Evolutionary conservation across 37 sponge, comb jelly and placozoan genomes (phyloP), one percentile per base, ranked within the genome.

Genomic region (Eunapius fragilis): DNA sequence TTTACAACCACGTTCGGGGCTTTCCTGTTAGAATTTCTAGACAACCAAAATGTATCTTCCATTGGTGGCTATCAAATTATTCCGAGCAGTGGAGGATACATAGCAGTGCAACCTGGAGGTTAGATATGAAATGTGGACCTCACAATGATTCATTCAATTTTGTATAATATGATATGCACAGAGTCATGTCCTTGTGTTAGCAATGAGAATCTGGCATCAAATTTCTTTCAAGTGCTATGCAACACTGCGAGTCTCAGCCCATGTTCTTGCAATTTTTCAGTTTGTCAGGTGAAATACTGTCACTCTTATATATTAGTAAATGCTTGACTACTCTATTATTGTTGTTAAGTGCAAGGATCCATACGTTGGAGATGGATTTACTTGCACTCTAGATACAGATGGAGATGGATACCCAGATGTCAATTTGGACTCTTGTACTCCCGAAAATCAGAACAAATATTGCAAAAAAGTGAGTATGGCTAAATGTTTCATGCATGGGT

Each of bases 371-470:
- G 87, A 91, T 86, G 91, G 91, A 14, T 17, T 32, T 0, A 27
- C 17, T n/a, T 91, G 91, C 26, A 91, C 91, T 67, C 0, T 81
- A 30, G 91, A 91, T 67, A 34, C 71, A 36, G 91, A 91, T 47
- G 69, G 76, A 17, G 91, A 91, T 45, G 69, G 45, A 11, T 91
- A 67, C 72, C 91, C 91, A 31, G 79, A 82, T 19, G 37, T 68
- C 71, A 68, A 83, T 45, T 72, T 91, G 30, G 25, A 50, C 74
- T 78, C 84, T 24, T 34, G 48, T 70, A 26, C 0, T 14, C 70
- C 37, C 28, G 45, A 19, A 31, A 47, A 48, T 38, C 49, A 31
- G n/a, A 38, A 38, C 17, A 37, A 23, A 3, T 78, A 78, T 47
- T 78, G 79, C 49, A 67, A 78, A 38, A 38, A 78, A 37, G 79